Conservation (phyloP, 2,113 vertebrate genomes). For the Buteo buteo region DNA sequence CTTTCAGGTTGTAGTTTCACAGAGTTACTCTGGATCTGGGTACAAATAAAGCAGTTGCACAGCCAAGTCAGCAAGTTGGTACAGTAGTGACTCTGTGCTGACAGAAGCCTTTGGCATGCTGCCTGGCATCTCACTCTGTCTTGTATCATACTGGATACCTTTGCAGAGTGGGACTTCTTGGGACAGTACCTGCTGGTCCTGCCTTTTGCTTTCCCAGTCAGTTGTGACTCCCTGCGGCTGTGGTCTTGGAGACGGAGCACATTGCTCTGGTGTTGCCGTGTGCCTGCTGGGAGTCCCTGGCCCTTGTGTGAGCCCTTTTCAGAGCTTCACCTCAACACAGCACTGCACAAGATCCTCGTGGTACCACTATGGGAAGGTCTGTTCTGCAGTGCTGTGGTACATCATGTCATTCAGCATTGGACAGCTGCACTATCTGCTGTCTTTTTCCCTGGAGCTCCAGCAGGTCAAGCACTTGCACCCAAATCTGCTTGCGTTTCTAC, state of each 20-base stretch:
- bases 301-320: neutral
- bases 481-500: neutral
- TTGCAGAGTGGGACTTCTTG: neutral
- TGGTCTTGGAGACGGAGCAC: neutral
- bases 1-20: neutral
- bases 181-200: neutral
- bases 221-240: neutral
- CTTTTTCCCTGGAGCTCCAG: neutral
- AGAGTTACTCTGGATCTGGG: neutral
- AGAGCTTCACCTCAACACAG: neutral
- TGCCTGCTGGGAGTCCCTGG: neutral
- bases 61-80: neutral
- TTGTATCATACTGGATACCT: neutral
- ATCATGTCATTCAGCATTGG: fast-evolving
- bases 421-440: neutral
- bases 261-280: neutral
- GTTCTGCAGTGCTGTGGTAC: neutral
- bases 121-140: neutral
- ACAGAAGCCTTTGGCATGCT: neutral
- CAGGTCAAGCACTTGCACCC: neutral
- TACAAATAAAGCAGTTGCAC: neutral
- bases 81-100: neutral
- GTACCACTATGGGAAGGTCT: neutral
- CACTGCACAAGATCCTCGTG: neutral
- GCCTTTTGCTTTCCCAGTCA: neutral